Evolutionary conservation across 2,797 vertebrate species (phyloP).

Genomic region (Pseudochirops cupreus): DNA sequence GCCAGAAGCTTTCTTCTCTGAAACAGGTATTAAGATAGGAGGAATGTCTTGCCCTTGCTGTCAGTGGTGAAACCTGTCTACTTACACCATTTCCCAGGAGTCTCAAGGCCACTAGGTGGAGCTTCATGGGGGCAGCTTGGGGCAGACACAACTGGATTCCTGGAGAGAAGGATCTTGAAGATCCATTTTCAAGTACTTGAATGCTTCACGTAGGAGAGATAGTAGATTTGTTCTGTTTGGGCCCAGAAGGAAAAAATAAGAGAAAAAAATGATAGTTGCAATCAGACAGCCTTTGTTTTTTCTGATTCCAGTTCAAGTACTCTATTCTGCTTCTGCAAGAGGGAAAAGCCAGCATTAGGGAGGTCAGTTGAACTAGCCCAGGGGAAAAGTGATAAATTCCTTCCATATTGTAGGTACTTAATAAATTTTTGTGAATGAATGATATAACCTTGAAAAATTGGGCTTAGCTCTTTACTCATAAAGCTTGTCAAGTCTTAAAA

Average conservation of each 20-base stretch:
- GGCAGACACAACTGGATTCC: not conserved
- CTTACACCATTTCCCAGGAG: slow-evolving; percentile 1
- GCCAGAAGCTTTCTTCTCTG: not conserved
- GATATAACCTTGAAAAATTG: not conserved
- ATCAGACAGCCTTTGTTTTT: not conserved
- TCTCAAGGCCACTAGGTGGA: slow-evolving; percentile 12
- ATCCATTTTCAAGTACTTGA: not conserved
- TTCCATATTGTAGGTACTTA: not conserved
- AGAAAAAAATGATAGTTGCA: not conserved
- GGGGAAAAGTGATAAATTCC: not conserved
- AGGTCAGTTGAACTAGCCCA: not conserved
- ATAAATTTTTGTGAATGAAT: not conserved
- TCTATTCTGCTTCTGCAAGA: not conserved
- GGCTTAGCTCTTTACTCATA: not conserved
- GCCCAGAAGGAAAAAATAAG: not conserved
- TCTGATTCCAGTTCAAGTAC: not conserved
- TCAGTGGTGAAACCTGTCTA: not conserved
- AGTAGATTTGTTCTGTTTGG: not conserved
- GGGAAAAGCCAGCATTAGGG: not conserved
- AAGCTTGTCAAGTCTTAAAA: not conserved
- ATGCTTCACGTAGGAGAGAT: not conserved
- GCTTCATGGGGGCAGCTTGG: slow-evolving; percentile 43
- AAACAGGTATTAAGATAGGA: not conserved
- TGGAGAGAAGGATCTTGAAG: not conserved
- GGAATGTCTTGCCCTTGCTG: not conserved